Evolutionary conservation across 30 jellyfish, hydroid and myxozoan species (phyloP).

Genomic region (Aurelia coerulea): DNA sequence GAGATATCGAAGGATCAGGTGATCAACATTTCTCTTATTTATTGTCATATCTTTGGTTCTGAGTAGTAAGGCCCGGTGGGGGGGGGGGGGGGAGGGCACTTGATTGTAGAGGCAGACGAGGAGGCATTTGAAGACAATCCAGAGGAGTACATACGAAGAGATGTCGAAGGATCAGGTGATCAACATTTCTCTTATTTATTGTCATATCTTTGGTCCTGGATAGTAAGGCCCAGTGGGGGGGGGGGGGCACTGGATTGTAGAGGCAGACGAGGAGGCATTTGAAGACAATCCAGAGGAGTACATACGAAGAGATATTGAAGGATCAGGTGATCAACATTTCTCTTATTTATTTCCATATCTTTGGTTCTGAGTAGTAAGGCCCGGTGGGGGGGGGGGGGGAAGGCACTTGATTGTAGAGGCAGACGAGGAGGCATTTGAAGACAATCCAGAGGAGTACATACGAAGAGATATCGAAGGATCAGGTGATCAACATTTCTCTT

Average conservation of each 20-base stretch:
- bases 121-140: slow-evolving; percentile 97
- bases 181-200: no score
- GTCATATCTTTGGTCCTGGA: no score
- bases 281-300: slow-evolving; percentile 99
- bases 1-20: slow-evolving; percentile 97
- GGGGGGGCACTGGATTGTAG: slow-evolving; percentile 11
- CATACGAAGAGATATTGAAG: slow-evolving; percentile 94
- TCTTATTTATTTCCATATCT: no score
- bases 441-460: slow-evolving; percentile 94
- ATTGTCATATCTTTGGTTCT: no score
- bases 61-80: no score
- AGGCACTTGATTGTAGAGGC: no score
- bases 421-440: slow-evolving; percentile 96
- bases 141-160: slow-evolving; percentile 95
- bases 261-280: slow-evolving; percentile 96
- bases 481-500: no score
- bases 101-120: slow-evolving; percentile 91
- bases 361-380: no score
- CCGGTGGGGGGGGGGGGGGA: fast-evolving
- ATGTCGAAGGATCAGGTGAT: slow-evolving; percentile 92
- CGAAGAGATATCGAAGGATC: slow-evolving; percentile 97
- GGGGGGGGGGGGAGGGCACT: not conserved
- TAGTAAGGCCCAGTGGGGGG: no score
- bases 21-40: no score
- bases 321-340: slow-evolving; percentile 63